A percentile compares a stretch with the other conserved stretches of the same genome.
Conservation (phyloP, 2,113 vertebrate genomes). For the Copsychus sechellarum region DNA sequence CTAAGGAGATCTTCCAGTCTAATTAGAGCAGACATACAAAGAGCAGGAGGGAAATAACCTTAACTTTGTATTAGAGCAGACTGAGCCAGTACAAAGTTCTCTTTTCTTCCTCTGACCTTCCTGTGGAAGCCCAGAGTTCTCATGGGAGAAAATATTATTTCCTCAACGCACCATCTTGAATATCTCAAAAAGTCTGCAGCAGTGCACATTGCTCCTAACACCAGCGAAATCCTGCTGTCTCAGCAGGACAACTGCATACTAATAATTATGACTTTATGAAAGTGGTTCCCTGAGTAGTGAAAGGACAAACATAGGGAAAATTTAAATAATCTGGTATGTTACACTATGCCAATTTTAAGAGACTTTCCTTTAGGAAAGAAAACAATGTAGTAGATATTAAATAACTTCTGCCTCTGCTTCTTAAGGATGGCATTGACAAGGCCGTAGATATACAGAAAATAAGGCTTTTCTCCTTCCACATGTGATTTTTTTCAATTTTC, state of each 20-base stretch:
- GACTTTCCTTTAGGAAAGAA: background rate
- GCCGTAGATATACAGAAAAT: background rate
- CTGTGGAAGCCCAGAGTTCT: background rate
- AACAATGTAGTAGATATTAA: background rate
- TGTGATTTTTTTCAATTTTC: background rate
- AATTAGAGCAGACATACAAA: background rate
- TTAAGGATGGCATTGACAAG: background rate
- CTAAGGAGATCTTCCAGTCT: background rate
- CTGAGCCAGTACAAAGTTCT: background rate
- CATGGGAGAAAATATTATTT: background rate
- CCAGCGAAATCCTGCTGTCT: background rate
- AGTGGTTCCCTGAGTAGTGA: background rate
- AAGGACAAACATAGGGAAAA: background rate
- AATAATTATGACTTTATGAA: background rate
- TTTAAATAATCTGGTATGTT: background rate
- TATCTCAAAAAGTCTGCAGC: background rate
- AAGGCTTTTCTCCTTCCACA: background rate
- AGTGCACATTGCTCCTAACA: background rate
- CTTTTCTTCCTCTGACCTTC: conserved; percentile 3
- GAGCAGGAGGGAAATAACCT: background rate
- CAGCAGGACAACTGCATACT: background rate
- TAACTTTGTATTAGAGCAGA: background rate
- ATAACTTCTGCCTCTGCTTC: background rate
- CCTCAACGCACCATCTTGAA: background rate
- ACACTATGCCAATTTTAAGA: background rate